Base-by-base conservation (phyloP, 2,888 invertebrate species). In the Dryobota labecula region DNA sequence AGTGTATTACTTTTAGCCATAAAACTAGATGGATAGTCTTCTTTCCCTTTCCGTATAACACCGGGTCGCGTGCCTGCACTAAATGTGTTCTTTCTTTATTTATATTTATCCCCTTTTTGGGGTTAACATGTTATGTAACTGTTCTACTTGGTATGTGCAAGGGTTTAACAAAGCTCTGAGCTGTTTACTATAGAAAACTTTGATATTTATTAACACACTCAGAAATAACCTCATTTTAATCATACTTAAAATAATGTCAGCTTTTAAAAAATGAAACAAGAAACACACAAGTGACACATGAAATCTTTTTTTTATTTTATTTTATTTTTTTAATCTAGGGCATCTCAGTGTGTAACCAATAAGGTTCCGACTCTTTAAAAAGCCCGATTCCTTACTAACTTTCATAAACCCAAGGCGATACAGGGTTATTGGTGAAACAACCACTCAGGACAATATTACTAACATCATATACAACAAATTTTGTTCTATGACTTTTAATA, bases 11-110 rank as follows among this genome's bases (percentile, higher is more conserved):
- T 65, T 58, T 57, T 53, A 54, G 58, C 58, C 80, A 64, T 86
- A 86, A 86, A 85, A 83, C 77, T 80, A 86, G 76, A 84, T 47
- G 65, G 61, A 82, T 84, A 27, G 66, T 38, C 36, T 69, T 66
- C 65, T 56, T 71, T 71, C 20, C 11, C 20, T 33, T 70, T n/a
- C 56, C 65, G 67, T 64, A 57, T 68, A 63, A 68, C 70, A 71
- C 36, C 27, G 51, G 62, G 60, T 33, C 38, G 63, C 9, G 38
- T 47, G 68, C 67, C 47, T 69, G 56, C 36, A 49, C 56, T 60
- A 70, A 73, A 69, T 38, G 53, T 70, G 33, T 67, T 51, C 49
- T 66, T 61, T 51, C 18, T 72, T 77, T 62, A 62, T 82, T 62
- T 64, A 61, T 53, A 67, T 76, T 57, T 67, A 70, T 53, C 36